Percentiles rank a stretch among this genome's conserved stretches.
Conservation (phyloP, 2,888 invertebrate genomes). For the Drosophila pseudotalamancana region DNA sequence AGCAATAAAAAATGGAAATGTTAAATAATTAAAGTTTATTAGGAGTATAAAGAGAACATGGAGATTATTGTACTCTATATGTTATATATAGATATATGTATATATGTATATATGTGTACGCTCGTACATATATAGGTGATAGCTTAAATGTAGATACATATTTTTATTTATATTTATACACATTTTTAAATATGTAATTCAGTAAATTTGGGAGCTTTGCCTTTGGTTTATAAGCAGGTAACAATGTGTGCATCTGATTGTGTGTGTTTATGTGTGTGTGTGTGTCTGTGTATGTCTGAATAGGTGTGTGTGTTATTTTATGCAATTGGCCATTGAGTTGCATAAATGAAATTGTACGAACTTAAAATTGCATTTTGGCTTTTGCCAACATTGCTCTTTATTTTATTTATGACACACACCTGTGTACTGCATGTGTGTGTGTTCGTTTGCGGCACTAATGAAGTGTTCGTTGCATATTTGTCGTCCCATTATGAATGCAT, state of each 20-base stretch:
- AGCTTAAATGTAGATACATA: too few species aligned
- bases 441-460: conserved; percentile 25
- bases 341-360: conserved; percentile 30
- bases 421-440: neutral
- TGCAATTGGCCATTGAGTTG: conserved; percentile 19
- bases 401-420: conserved; percentile 4
- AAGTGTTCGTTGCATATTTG: conserved; percentile 43
- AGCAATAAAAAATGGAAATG: too few species aligned
- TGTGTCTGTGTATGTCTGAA: neutral
- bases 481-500: conserved; percentile 30
- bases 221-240: too few species aligned
- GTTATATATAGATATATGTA: neutral
- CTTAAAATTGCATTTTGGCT: conserved; percentile 35
- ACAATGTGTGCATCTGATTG: too few species aligned
- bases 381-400: conserved; percentile 5
- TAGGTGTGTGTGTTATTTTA: neutral
- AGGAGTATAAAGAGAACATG: neutral
- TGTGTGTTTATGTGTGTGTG: neutral
- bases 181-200: too few species aligned
- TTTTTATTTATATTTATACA: too few species aligned
- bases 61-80: neutral
- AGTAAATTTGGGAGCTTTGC: too few species aligned
- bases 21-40: neutral
- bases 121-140: too few species aligned
- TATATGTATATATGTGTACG: neutral